Conservation (phyloP, 2,797 vertebrate species). For the Dipus sagitta region DNA sequence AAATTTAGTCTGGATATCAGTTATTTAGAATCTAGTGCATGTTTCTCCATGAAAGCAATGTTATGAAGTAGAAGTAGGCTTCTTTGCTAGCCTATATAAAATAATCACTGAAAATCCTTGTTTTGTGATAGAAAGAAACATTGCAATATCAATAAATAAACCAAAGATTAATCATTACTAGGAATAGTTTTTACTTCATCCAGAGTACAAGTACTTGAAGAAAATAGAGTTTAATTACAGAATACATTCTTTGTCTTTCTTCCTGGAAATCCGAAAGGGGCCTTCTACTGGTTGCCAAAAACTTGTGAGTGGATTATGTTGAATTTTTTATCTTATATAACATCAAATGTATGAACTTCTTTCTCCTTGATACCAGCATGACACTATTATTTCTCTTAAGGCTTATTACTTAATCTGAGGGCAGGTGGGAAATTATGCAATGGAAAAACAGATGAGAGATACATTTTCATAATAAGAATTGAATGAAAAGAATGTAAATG, state of each 20-base stretch:
- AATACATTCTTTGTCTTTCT: slow-evolving; percentile 27
- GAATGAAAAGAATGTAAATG: slow-evolving; percentile 44
- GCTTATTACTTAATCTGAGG: slow-evolving; percentile 24
- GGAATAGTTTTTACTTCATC: slow-evolving; percentile 43
- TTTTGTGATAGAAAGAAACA: slow-evolving; percentile 33
- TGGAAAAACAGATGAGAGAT: slow-evolving; percentile 16
- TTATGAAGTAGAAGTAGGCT: slow-evolving; percentile 37
- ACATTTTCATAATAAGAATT: slow-evolving; percentile 15
- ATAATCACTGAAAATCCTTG: slow-evolving; percentile 51
- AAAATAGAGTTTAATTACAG: slow-evolving; percentile 58
- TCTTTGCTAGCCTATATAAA: slow-evolving; percentile 30
- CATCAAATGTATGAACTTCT: slow-evolving; percentile 26
- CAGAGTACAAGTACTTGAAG: slow-evolving; percentile 17
- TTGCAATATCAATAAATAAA: slow-evolving; percentile 23
- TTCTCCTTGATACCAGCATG: slow-evolving; percentile 46
- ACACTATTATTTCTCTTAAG: slow-evolving; percentile 17
- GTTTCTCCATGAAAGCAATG: slow-evolving; percentile 4
- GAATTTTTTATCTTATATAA: slow-evolving; percentile 40
- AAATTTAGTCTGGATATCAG: slow-evolving; percentile 57
- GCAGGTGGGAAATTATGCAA: background rate
- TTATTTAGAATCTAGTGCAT: slow-evolving; percentile 39
- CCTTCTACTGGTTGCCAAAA: slow-evolving; percentile 7
- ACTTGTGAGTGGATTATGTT: background rate
- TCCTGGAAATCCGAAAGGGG: slow-evolving; percentile 2
- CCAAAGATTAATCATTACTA: slow-evolving; percentile 1